phyloP scores from a whole-genome alignment of 2,888 invertebrate species.

The Enchytraeus crypticus region DNA sequence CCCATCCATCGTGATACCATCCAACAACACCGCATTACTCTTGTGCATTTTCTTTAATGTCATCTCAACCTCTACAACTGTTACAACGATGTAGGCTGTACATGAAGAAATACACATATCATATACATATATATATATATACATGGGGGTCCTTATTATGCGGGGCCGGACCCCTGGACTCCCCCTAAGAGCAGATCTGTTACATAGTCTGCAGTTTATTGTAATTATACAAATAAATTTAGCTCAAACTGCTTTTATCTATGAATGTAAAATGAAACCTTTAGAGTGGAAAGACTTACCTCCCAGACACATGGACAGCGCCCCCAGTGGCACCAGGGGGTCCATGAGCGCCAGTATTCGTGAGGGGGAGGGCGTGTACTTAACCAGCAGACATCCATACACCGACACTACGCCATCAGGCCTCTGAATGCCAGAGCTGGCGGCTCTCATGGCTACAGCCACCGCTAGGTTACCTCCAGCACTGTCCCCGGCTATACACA shows the following conservation, averaged over 20 bases:
- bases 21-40: too few species aligned
- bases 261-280: too few species aligned
- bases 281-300: too few species aligned
- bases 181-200: too few species aligned
- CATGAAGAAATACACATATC: too few species aligned
- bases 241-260: not conserved
- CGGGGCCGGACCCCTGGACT: too few species aligned
- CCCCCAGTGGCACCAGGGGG: slow-evolving; percentile 83
- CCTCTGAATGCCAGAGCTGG: slow-evolving; percentile 54
- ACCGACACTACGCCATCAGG: slow-evolving; percentile 83
- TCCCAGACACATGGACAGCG: slow-evolving; percentile 51
- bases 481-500: slow-evolving; percentile 71
- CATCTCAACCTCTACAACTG: too few species aligned
- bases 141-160: too few species aligned
- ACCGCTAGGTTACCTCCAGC: slow-evolving; percentile 89
- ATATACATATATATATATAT: too few species aligned
- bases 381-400: slow-evolving; percentile 78
- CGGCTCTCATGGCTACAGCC: slow-evolving; percentile 61
- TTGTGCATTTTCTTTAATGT: too few species aligned
- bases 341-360: slow-evolving; percentile 84
- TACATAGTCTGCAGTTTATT: not conserved
- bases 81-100: too few species aligned
- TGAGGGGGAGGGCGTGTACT: slow-evolving; percentile 84
- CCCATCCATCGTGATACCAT: too few species aligned
- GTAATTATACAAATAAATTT: not conserved